Conservation (phyloP, 2,797 vertebrate species). For the Octomys mimax region DNA sequence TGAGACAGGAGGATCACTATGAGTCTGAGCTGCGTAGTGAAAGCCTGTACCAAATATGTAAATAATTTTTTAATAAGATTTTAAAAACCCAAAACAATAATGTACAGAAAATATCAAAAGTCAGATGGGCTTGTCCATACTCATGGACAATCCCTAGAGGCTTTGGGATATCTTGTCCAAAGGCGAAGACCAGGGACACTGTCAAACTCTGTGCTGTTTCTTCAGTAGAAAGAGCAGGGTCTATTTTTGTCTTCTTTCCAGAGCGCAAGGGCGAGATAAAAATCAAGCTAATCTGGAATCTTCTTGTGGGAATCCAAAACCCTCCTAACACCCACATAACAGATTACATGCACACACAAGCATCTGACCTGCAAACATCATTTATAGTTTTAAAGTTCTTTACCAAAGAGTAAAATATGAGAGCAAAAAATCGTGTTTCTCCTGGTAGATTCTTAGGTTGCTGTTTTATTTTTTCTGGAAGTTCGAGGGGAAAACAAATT, state of each 20-base stretch:
- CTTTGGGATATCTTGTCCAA: background rate
- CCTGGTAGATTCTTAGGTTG: background rate
- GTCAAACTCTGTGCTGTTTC: background rate
- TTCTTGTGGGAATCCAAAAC: conserved; percentile 31
- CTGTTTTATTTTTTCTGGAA: conserved; percentile 58
- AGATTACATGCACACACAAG: background rate
- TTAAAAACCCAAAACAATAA: background rate
- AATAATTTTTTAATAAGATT: too few relatives aligned
- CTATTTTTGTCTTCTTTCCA: conserved; percentile 58
- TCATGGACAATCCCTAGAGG: background rate
- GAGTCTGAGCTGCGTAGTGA: too few relatives aligned
- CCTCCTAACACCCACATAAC: background rate
- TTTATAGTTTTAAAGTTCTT: conserved; percentile 40
- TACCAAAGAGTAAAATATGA: conserved; percentile 40
- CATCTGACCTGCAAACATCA: background rate
- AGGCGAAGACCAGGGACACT: conserved; percentile 9
- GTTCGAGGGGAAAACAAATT: conserved; percentile 22
- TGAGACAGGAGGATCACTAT: too few relatives aligned
- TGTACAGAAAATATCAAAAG: conserved; percentile 39
- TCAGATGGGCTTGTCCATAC: background rate
- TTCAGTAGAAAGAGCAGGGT: background rate
- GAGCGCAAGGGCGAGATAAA: conserved; percentile 51
- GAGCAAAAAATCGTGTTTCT: background rate
- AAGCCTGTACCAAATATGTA: too few relatives aligned
- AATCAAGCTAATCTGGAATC: conserved; percentile 14